Conservation (phyloP, 2,888 invertebrate genomes). For the Phortica okadai region DNA sequence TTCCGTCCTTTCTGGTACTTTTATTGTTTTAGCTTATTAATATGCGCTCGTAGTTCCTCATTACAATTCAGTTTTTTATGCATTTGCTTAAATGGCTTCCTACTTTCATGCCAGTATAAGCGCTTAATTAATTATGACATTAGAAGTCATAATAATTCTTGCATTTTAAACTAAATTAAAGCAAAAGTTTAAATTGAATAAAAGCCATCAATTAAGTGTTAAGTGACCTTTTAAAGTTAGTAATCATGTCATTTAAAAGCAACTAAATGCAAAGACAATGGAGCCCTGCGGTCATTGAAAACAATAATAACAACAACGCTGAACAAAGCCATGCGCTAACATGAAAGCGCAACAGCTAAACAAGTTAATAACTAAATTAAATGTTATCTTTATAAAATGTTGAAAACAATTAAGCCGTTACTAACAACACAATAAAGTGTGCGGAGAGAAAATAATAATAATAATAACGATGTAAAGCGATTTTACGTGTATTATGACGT, state of each 20-base stretch:
- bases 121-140: neutral
- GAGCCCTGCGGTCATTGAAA: neutral
- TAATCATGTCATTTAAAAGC: neutral
- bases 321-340: neutral
- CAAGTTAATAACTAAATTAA: constrained; percentile 8
- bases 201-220: neutral
- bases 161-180: constrained; percentile 5
- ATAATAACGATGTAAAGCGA: neutral
- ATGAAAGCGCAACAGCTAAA: neutral
- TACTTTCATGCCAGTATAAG: neutral
- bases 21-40: too few species aligned
- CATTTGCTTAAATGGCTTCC: neutral
- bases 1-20: too few species aligned
- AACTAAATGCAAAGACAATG: neutral
- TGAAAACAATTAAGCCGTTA: neutral
- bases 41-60: too few species aligned
- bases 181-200: neutral
- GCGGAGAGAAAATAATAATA: neutral
- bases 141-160: neutral
- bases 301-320: too few species aligned
- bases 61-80: too few species aligned
- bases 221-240: neutral
- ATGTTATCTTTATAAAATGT: neutral
- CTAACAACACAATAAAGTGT: neutral
- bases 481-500: neutral